phyloP scores from a whole-genome alignment of 2,797 vertebrate species.

The Chloroceryle amazona region DNA sequence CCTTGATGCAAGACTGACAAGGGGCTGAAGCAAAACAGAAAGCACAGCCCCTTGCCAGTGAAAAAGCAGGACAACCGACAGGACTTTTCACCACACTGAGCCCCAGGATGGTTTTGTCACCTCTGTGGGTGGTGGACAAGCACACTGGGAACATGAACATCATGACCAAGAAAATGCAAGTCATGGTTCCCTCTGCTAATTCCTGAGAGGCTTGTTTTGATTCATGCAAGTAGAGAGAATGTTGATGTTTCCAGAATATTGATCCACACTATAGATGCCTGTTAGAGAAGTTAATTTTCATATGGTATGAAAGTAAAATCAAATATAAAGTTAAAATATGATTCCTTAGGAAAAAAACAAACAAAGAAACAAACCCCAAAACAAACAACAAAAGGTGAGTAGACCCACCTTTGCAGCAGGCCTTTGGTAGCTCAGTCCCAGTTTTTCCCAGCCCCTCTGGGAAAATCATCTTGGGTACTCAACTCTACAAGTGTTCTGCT shows the following conservation, averaged over 20 bases:
- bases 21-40: not conserved
- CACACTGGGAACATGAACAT: not conserved
- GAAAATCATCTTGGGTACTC: too few species aligned
- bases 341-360: not conserved
- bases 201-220: not conserved
- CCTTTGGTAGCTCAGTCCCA: not conserved
- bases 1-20: not conserved
- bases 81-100: not conserved
- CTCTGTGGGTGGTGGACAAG: not conserved
- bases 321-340: not conserved
- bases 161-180: not conserved
- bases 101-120: not conserved
- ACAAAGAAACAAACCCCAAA: too few species aligned
- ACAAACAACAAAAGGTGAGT: too few species aligned
- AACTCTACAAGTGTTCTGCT: not conserved
- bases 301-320: not conserved
- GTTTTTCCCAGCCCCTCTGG: not conserved
- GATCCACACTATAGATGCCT: not conserved
- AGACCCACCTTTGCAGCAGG: not conserved
- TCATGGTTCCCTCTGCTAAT: not conserved
- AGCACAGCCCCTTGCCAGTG: not conserved
- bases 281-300: not conserved
- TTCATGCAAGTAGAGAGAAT: not conserved
- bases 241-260: not conserved
- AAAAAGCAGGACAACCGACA: fast-evolving